phyloP scores from a whole-genome alignment of 2,113 vertebrate genomes.

The Tychaedon coryphoeus region DNA sequence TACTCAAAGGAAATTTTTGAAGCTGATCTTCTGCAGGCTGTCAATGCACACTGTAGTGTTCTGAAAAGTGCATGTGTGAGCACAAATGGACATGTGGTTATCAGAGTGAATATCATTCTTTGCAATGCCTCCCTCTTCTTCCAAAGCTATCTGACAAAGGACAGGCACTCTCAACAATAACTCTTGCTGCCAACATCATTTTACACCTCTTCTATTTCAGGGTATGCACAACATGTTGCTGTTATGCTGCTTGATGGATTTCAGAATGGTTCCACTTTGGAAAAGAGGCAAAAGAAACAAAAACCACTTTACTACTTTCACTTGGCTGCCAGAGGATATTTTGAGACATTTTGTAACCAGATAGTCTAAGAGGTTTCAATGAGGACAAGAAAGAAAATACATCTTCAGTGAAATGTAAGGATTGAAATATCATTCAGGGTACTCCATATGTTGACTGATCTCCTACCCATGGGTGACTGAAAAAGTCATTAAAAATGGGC shows the following conservation, averaged over 20 bases:
- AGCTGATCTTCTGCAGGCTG: not conserved
- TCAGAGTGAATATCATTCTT: not conserved
- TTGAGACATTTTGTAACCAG: not conserved
- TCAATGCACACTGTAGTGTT: not conserved
- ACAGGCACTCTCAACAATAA: not conserved
- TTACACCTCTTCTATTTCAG: slow-evolving; percentile 12
- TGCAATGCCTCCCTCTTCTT: not conserved
- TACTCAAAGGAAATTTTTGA: not conserved
- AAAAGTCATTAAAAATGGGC: not conserved
- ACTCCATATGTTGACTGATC: not conserved
- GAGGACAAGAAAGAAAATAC: slow-evolving; percentile 3
- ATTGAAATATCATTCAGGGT: not conserved
- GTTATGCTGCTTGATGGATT: not conserved
- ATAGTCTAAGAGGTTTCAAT: not conserved
- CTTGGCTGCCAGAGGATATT: slow-evolving; percentile 11
- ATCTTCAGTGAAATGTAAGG: not conserved
- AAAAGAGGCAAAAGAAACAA: slow-evolving; percentile 6
- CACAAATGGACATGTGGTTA: not conserved
- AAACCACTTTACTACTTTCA: not conserved
- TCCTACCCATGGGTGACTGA: not conserved
- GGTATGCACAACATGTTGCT: not conserved
- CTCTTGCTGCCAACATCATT: not conserved
- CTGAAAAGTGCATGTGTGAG: not conserved
- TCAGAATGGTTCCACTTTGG: not conserved
- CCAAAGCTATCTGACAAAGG: not conserved